Conservation (phyloP, 2,888 invertebrate genomes). For the Melinaea menophilus region DNA sequence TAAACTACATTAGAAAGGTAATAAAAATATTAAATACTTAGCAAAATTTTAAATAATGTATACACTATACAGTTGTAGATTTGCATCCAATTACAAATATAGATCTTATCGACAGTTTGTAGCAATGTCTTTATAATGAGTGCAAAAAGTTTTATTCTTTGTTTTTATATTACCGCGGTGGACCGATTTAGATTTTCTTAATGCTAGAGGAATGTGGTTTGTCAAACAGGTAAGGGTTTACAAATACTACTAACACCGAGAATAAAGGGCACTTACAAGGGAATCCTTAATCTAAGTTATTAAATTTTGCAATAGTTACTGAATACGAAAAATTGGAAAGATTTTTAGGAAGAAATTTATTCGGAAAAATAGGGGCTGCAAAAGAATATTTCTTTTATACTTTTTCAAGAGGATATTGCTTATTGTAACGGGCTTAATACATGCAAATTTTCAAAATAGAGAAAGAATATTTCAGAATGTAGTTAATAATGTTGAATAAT, state of each 20-base stretch:
- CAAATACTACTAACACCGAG: conserved; percentile 42
- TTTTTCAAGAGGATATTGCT: no score
- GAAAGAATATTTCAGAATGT: background rate
- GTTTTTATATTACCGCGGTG: conserved; percentile 18
- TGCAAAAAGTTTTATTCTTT: background rate
- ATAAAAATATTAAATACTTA: background rate
- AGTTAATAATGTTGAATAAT: background rate
- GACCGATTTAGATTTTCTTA: conserved; percentile 43
- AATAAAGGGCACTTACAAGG: conserved; percentile 70
- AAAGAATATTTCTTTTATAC: no score
- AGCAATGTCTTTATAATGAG: background rate
- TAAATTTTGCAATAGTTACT: conserved; percentile 17
- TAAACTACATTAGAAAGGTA: background rate
- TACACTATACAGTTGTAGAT: no score
- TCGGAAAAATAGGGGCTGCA: no score
- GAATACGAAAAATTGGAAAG: background rate
- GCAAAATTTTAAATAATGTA: no score
- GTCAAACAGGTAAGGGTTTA: conserved; percentile 41
- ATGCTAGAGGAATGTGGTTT: conserved; percentile 72
- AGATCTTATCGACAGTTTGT: background rate
- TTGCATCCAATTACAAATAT: background rate
- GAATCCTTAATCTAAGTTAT: conserved; percentile 42
- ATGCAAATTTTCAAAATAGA: no score
- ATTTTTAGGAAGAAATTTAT: background rate
- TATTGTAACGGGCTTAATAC: no score